A percentile compares a stretch with the other conserved stretches of the same genome.
These are phyloP conservation scores for Crioceris asparagi DNA, from an alignment of 2,888 invertebrate species.

Conservation along the genomic window DNA sequence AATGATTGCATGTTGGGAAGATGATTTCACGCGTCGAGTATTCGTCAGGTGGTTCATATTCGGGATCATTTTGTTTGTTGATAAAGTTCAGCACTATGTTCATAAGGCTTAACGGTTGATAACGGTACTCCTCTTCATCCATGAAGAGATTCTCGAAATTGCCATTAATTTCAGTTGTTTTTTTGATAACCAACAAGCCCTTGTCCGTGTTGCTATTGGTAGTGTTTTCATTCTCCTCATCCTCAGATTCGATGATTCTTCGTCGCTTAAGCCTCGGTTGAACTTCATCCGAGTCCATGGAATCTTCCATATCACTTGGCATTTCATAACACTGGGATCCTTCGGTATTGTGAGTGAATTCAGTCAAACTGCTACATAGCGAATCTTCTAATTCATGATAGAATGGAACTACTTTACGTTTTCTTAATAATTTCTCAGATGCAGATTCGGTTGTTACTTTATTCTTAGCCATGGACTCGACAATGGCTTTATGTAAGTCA, in stretches of 20 bases:
- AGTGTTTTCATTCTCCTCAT: conserved; percentile 4
- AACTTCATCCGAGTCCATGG: conserved; percentile 15
- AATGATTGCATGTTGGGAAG: conserved; percentile 30
- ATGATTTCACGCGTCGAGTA: conserved; percentile 19
- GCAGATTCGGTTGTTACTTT: conserved; percentile 22
- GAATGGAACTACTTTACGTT: conserved; percentile 26
- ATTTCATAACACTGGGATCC: conserved; percentile 25
- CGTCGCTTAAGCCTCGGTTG: conserved; percentile 11
- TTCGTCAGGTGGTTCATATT: conserved; percentile 20
- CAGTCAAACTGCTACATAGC: conserved; percentile 30
- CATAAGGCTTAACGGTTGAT: conserved; percentile 31
- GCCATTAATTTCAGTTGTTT: not conserved
- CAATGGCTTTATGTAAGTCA: conserved; percentile 28
- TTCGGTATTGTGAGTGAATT: conserved; percentile 27
- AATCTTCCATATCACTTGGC: conserved; percentile 27
- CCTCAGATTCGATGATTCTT: conserved; percentile 12
- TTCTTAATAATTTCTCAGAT: conserved; percentile 21
- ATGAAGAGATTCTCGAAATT: conserved; percentile 17
- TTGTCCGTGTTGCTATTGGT: conserved; percentile 4
- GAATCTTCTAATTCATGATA: conserved; percentile 32
- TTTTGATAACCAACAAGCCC: conserved; percentile 1
- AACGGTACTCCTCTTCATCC: conserved; percentile 23
- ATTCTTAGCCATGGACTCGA: conserved; percentile 27
- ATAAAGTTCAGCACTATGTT: conserved; percentile 29
- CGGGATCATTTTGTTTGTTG: conserved; percentile 30